Evolutionary conservation across 2,113 vertebrate genomes (phyloP).

Genomic region (Erythrolamprus reginae): DNA sequence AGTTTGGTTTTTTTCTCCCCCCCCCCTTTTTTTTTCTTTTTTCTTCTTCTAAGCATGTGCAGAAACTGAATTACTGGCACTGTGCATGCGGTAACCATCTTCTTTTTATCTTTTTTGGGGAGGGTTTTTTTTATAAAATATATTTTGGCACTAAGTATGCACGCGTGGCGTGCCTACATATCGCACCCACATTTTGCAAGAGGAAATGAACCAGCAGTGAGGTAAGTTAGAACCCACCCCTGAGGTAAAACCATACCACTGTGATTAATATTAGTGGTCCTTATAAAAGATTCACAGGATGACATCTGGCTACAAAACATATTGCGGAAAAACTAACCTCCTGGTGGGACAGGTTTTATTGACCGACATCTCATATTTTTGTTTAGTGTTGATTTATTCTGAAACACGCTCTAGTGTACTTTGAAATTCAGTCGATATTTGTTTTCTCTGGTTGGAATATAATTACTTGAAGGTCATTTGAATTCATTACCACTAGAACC

Average conservation of each 20-base stretch:
- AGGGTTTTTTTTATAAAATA: too few relatives aligned
- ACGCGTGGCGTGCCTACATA: too few relatives aligned
- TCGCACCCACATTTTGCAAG: too few relatives aligned
- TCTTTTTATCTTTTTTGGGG: too few relatives aligned
- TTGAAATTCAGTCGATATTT: neutral
- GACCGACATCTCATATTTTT: constrained; percentile 27
- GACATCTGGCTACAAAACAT: constrained; percentile 7
- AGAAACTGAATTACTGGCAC: too few relatives aligned
- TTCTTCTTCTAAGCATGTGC: too few relatives aligned
- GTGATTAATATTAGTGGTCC: neutral
- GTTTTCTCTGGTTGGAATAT: neutral
- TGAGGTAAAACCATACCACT: neutral
- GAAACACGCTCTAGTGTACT: constrained; percentile 13
- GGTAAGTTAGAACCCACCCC: too few relatives aligned
- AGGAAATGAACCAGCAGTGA: too few relatives aligned
- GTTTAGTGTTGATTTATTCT: constrained; percentile 23
- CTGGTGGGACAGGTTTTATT: neutral
- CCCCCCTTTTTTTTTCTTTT: too few relatives aligned
- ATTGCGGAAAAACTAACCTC: constrained; percentile 5
- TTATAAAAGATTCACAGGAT: neutral
- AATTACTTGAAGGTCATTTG: constrained; percentile 7
- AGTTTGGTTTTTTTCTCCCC: too few relatives aligned
- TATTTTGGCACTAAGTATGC: too few relatives aligned
- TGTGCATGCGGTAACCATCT: too few relatives aligned
- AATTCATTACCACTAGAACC: constrained; percentile 34